phyloP scores from a whole-genome alignment of 1,140 invertebrate species.

The Drosophila elegans region DNA sequence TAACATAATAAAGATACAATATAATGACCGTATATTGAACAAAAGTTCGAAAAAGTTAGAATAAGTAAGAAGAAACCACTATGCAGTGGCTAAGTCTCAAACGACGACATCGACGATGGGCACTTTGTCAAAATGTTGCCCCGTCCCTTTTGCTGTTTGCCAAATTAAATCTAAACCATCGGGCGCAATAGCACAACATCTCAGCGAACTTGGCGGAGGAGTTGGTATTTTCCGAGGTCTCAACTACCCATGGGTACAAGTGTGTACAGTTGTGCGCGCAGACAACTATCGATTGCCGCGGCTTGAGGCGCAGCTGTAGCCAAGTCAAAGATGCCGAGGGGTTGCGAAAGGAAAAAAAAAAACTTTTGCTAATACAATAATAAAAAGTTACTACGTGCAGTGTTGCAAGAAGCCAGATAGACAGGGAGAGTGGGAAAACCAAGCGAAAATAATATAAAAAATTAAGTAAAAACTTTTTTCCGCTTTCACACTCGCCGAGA shows the following conservation, averaged over 20 bases:
- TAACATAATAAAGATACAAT: too few species aligned
- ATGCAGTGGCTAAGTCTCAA: conserved; percentile 15
- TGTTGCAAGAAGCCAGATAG: conserved; percentile 44
- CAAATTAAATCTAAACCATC: conserved; percentile 60
- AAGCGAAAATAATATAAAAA: conserved; percentile 53
- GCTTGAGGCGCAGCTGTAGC: conserved; percentile 41
- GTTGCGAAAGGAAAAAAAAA: conserved; percentile 52
- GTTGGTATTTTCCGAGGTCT: neutral
- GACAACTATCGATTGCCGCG: conserved; percentile 58
- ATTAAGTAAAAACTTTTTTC: conserved; percentile 69
- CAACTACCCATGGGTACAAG: conserved; percentile 4
- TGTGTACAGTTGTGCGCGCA: conserved; percentile 53
- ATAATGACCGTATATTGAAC: too few species aligned
- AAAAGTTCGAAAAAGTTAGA: too few species aligned
- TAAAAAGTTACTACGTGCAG: conserved; percentile 77
- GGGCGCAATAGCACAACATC: conserved; percentile 48
- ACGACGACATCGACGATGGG: conserved; percentile 39
- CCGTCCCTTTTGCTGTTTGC: conserved; percentile 57
- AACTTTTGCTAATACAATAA: conserved; percentile 81
- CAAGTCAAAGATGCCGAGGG: conserved; percentile 55
- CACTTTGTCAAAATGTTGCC: conserved; percentile 57
- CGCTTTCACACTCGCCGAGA: conserved; percentile 46
- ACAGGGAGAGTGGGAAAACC: neutral
- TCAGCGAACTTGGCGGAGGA: conserved; percentile 7
- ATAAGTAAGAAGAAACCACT: too few species aligned